phyloP scores from a whole-genome alignment of 2,113 vertebrate genomes.

The Coracopsis vasa region DNA sequence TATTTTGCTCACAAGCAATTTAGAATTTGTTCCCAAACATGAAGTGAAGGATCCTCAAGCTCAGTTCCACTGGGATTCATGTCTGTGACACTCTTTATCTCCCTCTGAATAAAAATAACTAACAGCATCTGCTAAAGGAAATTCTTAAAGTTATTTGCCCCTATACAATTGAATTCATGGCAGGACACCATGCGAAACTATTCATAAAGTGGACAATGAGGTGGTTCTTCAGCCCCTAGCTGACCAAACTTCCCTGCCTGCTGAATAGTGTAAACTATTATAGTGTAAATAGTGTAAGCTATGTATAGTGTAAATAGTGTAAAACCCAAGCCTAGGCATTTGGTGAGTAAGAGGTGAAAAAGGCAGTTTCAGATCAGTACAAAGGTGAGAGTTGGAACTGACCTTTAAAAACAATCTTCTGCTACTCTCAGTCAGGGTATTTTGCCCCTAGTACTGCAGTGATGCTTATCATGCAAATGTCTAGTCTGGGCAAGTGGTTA shows the following conservation, averaged over 20 bases:
- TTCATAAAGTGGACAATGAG: neutral
- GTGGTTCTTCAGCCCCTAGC: neutral
- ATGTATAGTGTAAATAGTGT: neutral
- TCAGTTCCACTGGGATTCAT: neutral
- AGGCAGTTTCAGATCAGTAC: neutral
- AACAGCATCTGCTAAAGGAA: neutral
- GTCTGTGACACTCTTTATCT: neutral
- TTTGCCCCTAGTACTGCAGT: neutral
- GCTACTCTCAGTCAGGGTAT: neutral
- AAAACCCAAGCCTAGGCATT: neutral
- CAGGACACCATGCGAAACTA: neutral
- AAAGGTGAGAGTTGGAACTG: neutral
- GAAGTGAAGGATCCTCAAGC: neutral
- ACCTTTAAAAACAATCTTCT: neutral
- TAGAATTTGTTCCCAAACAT: neutral
- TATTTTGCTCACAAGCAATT: neutral
- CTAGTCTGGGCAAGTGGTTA: accelerated
- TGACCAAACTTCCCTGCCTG: neutral
- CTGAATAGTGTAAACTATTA: neutral
- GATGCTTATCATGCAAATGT: neutral
- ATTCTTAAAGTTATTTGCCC: neutral
- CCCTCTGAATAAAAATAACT: neutral
- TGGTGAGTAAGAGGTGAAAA: neutral
- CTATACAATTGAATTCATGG: neutral
- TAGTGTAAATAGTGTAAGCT: neutral